A percentile compares a stretch with the other conserved stretches of the same genome.
Conservation (phyloP, 2,113 vertebrate genomes). For the Myotis lucifugus region DNA sequence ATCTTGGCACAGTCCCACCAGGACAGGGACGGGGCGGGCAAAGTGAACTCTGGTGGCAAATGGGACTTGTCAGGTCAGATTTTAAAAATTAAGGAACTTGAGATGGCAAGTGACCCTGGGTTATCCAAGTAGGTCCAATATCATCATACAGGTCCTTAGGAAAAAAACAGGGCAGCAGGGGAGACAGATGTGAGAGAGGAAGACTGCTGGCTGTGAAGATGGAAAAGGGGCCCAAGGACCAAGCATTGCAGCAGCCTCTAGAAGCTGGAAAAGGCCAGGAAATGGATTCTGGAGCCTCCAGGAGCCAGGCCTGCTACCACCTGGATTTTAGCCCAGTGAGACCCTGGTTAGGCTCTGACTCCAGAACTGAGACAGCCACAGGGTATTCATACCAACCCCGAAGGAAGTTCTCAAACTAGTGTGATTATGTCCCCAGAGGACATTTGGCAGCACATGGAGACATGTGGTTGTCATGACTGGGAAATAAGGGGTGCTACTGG, state of each 20-base stretch:
- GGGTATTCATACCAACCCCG: too few relatives aligned
- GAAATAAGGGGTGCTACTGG: background rate
- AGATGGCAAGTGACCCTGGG: background rate
- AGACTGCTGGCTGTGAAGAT: background rate
- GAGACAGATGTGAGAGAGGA: background rate
- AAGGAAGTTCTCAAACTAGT: background rate
- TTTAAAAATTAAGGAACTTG: background rate
- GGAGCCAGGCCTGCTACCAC: background rate
- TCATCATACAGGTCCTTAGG: background rate
- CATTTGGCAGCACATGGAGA: background rate
- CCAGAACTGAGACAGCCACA: background rate
- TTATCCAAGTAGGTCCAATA: background rate
- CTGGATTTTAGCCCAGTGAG: background rate
- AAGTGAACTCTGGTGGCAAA: background rate
- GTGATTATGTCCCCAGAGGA: background rate
- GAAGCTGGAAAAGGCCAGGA: background rate
- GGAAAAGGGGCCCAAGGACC: background rate
- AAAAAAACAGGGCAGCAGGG: background rate
- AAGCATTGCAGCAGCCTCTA: background rate
- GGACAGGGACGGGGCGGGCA: background rate
- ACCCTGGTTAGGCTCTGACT: background rate
- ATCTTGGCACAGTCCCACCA: background rate
- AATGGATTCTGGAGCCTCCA: rapidly evolving
- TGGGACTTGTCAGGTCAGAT: background rate
- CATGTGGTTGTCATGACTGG: background rate